Conservation (phyloP, 2,113 vertebrate species). For the Protomyctophum bolini region DNA sequence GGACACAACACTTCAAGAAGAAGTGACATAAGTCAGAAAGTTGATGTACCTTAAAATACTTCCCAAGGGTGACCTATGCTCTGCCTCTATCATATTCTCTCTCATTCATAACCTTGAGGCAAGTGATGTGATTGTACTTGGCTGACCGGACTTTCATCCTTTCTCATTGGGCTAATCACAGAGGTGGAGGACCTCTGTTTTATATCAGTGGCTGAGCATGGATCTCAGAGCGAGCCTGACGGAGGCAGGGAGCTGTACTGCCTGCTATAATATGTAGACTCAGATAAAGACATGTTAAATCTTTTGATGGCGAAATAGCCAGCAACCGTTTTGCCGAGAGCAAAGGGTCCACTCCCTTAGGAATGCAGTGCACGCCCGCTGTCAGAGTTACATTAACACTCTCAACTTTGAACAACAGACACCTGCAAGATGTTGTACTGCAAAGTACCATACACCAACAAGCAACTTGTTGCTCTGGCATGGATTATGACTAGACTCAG, state of each 20-base stretch:
- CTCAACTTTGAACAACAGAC: no score
- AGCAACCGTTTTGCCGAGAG: constrained; percentile 29
- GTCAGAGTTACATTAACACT: no score
- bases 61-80: background rate
- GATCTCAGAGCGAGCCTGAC: constrained; percentile 30
- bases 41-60: no score
- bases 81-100: constrained; percentile 27
- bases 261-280: constrained; percentile 15
- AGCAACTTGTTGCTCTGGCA: no score
- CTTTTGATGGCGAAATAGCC: constrained; percentile 28
- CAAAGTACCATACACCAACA: no score
- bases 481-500: no score
- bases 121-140: constrained; percentile 8
- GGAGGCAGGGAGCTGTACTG: constrained; percentile 5
- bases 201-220: constrained; percentile 24
- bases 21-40: no score
- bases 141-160: constrained; percentile 39
- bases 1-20: no score
- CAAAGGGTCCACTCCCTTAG: constrained; percentile 19
- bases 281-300: constrained; percentile 28
- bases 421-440: no score
- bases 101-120: constrained; percentile 35
- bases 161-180: constrained; percentile 36
- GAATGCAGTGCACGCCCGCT: no score
- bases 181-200: constrained; percentile 33